Conservation (phyloP, 2,113 vertebrate genomes). For the Hydrolagus affinis region DNA sequence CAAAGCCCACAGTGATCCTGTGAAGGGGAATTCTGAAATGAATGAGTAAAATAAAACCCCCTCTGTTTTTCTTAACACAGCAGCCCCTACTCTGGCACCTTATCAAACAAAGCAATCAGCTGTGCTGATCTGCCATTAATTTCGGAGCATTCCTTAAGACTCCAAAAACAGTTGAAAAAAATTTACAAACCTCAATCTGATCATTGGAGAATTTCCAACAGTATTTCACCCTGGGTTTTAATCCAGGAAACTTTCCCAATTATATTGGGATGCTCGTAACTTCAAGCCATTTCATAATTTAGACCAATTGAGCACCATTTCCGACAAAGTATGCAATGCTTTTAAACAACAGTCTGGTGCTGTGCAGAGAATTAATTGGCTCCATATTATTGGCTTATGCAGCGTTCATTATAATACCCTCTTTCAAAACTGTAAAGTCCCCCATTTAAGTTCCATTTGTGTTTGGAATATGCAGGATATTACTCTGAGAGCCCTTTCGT, state of each 20-base stretch:
- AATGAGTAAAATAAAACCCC: neutral
- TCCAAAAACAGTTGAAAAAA: constrained; percentile 25
- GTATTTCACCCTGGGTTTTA: constrained; percentile 23
- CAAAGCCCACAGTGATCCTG: neutral
- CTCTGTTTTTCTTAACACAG: neutral
- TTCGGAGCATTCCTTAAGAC: neutral
- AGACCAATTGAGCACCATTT: neutral
- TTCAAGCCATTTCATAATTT: neutral
- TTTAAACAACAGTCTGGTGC: neutral
- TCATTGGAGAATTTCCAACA: constrained; percentile 23
- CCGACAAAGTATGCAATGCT: neutral
- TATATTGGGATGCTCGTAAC: constrained; percentile 7
- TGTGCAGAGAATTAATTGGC: neutral
- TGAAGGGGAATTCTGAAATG: neutral
- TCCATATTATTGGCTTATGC: neutral
- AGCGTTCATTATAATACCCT: neutral
- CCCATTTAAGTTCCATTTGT: neutral
- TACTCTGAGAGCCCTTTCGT: neutral
- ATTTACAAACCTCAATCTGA: constrained; percentile 8
- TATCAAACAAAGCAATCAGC: neutral
- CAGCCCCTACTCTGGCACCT: constrained; percentile 10
- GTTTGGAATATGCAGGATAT: neutral
- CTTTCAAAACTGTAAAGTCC: neutral
- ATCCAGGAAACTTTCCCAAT: constrained; percentile 29
- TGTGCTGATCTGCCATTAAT: neutral